Base-by-base conservation (phyloP, 2,113 vertebrate genomes). In the Gila orcuttii region DNA sequence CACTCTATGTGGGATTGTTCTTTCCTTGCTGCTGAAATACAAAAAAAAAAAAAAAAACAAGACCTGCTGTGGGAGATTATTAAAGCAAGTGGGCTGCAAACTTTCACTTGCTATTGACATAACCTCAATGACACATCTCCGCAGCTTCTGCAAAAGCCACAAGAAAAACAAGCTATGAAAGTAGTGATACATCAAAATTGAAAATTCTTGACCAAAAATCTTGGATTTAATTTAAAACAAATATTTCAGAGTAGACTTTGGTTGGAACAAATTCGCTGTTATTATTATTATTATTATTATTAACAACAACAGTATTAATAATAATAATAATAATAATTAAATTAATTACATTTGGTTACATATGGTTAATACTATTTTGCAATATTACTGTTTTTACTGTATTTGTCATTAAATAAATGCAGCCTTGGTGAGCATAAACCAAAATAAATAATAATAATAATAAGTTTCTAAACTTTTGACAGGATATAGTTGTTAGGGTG, bases 1-100 rank as follows among this genome's bases (percentile, higher is more conserved):
- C 55, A 75, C 86, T 71, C 79, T 25, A 50, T 31, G 39, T 60
- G 33, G 17, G n/a, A 84, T 31, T 45, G 36, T 31, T 42, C 23
- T 31, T 28, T 62, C 19, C 36, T 7, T 50, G 10, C 64, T 36
- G 42, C 62, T 50, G 21, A 68, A 82, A 64, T 28, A 3, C 6
- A 39, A 6, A 39, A 39, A 39, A 1, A 39, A 33, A 2, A 4
- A 36, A 73, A 17, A 7, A 23, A 25, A 42, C 11, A 79, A 59
- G 36, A 62, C 57, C 15, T 80, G 25, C 28, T 13, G 25, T 69
- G 45, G 15, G 28, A 64, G 33, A 80, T 59, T n/a, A 80, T 17
- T 80, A 13, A 47, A 80, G 31, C 76, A 36, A 79, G 78, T 64
- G 78, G 36, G 78, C 23, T 62, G 36, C 59, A 62, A 42, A 80